Percentiles rank a stretch among this genome's conserved stretches.
Conservation (phyloP, 2,888 invertebrate species). For the Rugalucina vietnamica region DNA sequence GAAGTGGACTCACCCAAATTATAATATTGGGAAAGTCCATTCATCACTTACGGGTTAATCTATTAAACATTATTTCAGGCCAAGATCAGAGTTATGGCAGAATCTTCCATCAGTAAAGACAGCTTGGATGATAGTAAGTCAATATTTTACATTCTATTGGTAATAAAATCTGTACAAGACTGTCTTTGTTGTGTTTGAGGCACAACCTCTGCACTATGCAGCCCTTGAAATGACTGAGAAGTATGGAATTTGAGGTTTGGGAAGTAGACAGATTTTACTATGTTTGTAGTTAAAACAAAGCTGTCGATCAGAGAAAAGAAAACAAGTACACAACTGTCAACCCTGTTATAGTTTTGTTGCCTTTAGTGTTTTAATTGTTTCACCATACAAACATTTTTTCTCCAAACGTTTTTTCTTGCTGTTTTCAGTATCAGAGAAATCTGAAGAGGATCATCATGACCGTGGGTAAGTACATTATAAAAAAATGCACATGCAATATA, state of each 20-base stretch:
- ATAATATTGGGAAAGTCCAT: too few relatives aligned
- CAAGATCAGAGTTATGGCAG: constrained; percentile 61
- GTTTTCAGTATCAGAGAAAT: constrained; percentile 77
- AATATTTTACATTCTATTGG: constrained; percentile 63
- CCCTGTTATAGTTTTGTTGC: not conserved
- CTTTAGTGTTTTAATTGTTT: not conserved
- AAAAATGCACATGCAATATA: too few relatives aligned
- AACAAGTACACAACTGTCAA: not conserved
- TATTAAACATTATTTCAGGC: constrained; percentile 46
- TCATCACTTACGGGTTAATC: too few relatives aligned
- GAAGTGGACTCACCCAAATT: too few relatives aligned
- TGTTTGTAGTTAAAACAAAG: too few relatives aligned
- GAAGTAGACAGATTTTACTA: too few relatives aligned
- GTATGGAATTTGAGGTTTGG: too few relatives aligned
- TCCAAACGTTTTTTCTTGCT: too few relatives aligned
- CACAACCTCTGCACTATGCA: not conserved
- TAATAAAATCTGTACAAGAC: constrained; percentile 77
- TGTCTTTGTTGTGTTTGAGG: constrained; percentile 34
- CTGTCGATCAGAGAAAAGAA: too few relatives aligned
- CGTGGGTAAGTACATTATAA: too few relatives aligned
- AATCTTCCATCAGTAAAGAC: constrained; percentile 79
- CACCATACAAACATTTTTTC: too few relatives aligned
- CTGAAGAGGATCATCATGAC: constrained; percentile 72
- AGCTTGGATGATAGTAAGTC: constrained; percentile 80
- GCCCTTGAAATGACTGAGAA: not conserved